phyloP scores from a whole-genome alignment of 2,797 vertebrate species.

The Sandelia bainsii region DNA sequence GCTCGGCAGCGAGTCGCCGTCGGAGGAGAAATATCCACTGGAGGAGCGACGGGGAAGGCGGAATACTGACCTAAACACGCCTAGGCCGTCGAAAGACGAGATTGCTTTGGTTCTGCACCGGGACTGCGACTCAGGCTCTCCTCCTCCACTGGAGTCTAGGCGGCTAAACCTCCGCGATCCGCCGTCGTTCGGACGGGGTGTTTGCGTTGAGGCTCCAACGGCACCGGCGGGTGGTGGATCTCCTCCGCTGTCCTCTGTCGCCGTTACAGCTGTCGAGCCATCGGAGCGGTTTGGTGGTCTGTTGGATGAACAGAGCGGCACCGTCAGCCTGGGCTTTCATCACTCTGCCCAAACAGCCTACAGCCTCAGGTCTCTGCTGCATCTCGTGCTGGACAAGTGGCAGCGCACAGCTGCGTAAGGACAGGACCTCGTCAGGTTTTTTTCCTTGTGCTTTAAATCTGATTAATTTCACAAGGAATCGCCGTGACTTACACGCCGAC shows the following conservation, averaged over 20 bases:
- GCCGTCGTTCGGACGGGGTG: slow-evolving; percentile 71
- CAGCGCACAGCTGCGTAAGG: slow-evolving; percentile 5
- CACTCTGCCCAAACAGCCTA: slow-evolving; percentile 26
- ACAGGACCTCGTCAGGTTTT: not conserved
- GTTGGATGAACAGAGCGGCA: slow-evolving; percentile 81
- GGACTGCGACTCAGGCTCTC: slow-evolving; percentile 70
- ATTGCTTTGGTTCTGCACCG: slow-evolving; percentile 71
- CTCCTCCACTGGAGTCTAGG: slow-evolving; percentile 47
- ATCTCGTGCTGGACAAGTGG: not conserved
- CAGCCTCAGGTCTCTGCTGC: slow-evolving; percentile 16
- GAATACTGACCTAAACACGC: slow-evolving; percentile 86
- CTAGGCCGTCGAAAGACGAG: slow-evolving; percentile 80
- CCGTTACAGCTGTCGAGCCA: slow-evolving; percentile 85
- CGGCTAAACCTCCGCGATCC: slow-evolving; percentile 20
- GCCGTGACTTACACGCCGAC: not conserved
- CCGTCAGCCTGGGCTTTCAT: slow-evolving; percentile 68
- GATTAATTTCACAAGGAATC: not conserved
- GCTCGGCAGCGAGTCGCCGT: slow-evolving; percentile 87
- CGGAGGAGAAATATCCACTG: slow-evolving; percentile 95
- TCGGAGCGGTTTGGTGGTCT: slow-evolving; percentile 85
- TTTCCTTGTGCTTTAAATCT: not conserved
- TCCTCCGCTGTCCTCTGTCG: slow-evolving; percentile 77
- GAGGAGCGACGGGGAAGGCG: slow-evolving; percentile 77
- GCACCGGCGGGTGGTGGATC: slow-evolving; percentile 75
- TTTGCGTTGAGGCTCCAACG: slow-evolving; percentile 46